Evolutionary conservation across 2,888 invertebrate genomes (phyloP), one percentile per base, ranked within the genome.

Genomic region (Epirrhoe tristata): DNA sequence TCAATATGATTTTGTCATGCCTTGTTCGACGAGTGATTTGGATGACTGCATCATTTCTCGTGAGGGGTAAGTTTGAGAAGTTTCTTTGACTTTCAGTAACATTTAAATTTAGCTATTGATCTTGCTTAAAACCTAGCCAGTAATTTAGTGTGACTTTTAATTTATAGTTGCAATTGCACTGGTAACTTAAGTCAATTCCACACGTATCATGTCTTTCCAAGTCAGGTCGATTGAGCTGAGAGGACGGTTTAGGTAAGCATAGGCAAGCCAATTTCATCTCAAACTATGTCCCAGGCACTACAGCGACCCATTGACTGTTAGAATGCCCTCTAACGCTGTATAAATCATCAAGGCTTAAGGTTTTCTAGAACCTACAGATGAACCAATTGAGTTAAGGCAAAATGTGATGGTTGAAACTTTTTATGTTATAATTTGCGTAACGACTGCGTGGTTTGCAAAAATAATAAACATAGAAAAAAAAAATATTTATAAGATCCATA

Each of bases 41-140:
- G 84, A 84, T 88, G 77, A 74, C 81, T 69, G 80, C 82, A 60
- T 78, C 83, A 55, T 80, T 90, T 75, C 82, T 85, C 67, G 77
- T 87, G 14, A 86, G 81, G 83, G 91, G 92, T 92, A 80, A 87
- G 87, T 76, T 55, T 39, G n/a, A 46, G 3, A 50, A 48, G 16
- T 61, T 46, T 61, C n/a, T 17, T 17, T 31, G 4, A 43, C 39
- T 43, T 36, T 16, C n/a, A 36, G 46, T 32, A 58, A 48, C 36
- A 24, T 39, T 5, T n/a, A 34, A 16, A 32, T 57, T 46, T 46
- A 31, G 43, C 16, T n/a, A 43, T 7, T 4, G 5, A n/a, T 43
- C n/a, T 43, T 43, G 3, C n/a, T 43, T 43, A 43, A 5, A 1
- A 36, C 8, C 8, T 36, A 36, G 1, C 36, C 5, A 43, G 4